These are phyloP conservation scores for Sebastes kiyomatsui DNA, from an alignment of 2,797 vertebrate species.

Conservation along the genomic window DNA sequence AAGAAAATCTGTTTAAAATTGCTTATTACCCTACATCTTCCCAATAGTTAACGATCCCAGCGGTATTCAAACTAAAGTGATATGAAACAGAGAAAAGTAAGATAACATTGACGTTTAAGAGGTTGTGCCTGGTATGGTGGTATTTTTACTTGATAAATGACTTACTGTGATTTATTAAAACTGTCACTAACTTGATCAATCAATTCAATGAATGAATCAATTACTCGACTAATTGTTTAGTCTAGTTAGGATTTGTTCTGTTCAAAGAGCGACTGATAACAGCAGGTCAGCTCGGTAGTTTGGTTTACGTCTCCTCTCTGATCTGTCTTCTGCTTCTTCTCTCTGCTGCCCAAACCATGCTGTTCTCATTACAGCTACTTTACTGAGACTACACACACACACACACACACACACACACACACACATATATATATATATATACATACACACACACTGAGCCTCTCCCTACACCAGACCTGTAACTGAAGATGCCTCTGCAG, in stretches of 20 bases:
- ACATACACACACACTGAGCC: not conserved
- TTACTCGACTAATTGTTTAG: not conserved
- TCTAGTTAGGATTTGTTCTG: conserved; percentile 2
- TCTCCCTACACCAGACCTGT: not conserved
- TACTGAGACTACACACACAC: not conserved
- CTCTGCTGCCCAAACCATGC: conserved; percentile 39
- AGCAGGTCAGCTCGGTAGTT: conserved; percentile 15
- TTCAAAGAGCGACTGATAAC: conserved; percentile 19
- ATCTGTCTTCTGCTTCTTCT: conserved; percentile 21
- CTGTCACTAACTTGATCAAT: not conserved
- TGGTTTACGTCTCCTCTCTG: not conserved
- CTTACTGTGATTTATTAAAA: not conserved
- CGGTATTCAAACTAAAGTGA: not conserved
- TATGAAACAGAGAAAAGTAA: not conserved
- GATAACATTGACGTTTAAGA: not conserved
- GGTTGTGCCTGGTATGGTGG: not conserved
- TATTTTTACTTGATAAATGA: not conserved
- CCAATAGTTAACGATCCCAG: not conserved
- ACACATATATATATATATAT: not conserved
- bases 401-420: not conserved
- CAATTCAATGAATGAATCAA: not conserved
- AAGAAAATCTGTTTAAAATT: not conserved
- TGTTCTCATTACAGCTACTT: conserved; percentile 65
- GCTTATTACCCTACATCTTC: not conserved
- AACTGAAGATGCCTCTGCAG: conserved; percentile 39